These are phyloP conservation scores for Neodon shergylaensis DNA, from an alignment of 2,113 vertebrate species.

Conservation along the genomic window DNA sequence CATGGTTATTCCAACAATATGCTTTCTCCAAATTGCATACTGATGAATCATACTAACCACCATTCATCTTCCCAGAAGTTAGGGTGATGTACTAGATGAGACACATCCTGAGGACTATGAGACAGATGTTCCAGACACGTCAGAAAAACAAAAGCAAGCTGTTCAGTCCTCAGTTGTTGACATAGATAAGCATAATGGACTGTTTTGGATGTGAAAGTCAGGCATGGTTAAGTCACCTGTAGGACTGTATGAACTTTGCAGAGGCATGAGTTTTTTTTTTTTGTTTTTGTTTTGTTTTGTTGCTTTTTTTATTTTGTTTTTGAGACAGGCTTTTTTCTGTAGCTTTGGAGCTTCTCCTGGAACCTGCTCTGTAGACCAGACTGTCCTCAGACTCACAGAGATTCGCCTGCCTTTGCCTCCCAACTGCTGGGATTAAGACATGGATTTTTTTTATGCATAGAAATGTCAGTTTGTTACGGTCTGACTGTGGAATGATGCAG, in stretches of 20 bases:
- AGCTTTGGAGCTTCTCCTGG: too few species aligned
- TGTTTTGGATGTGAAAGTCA: background rate
- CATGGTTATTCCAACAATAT: background rate
- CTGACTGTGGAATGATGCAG: background rate
- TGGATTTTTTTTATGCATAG: background rate
- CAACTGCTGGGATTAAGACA: background rate
- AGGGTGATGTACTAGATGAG: conserved; percentile 43
- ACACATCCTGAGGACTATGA: conserved; percentile 33
- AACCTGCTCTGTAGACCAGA: too few species aligned
- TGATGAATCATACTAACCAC: conserved; percentile 20
- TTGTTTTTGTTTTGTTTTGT: too few species aligned
- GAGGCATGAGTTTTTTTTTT: too few species aligned
- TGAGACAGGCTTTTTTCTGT: too few species aligned
- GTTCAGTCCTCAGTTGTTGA: background rate
- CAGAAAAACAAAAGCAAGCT: background rate
- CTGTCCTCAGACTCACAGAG: too few species aligned
- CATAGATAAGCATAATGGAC: background rate
- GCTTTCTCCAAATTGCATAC: conserved; percentile 12
- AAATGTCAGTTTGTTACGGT: background rate
- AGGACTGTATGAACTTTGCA: background rate
- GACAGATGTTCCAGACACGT: background rate
- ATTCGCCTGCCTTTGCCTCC: too few species aligned
- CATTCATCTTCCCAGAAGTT: background rate
- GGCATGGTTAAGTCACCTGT: background rate
- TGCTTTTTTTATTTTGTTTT: too few species aligned